Evolutionary conservation across 2,888 invertebrate genomes (phyloP), one percentile per base, ranked within the genome.

Genomic region (Hirtodrosophila alboralis): DNA sequence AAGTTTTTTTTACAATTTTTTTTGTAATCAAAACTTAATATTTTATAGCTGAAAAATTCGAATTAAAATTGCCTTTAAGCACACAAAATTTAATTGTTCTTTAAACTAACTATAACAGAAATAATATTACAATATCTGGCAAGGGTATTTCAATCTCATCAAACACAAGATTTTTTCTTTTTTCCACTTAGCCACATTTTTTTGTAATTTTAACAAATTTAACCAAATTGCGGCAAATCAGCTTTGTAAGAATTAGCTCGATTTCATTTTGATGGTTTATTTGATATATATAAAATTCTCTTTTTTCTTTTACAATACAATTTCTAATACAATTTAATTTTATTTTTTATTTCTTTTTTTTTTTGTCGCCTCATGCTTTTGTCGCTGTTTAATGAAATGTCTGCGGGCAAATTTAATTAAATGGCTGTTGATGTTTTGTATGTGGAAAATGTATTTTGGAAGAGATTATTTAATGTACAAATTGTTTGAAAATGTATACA

Each of bases 201-300:
- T 61, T 48, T 51, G 6, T 7, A 23, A 74, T 76, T 75, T 64
- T 33, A 41, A 54, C 52, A 59, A 78, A 74, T 77, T 76, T n/a
- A 4, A 34, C 33, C 9, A 27, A 57, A 31, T 58, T 80, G 84
- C 56, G 62, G 80, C 38, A 58, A 84, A 84, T 65, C 66, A 58
- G 74, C 69, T 80, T 80, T 66, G 70, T 49, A 30, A 37, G 76
- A 47, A 83, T 83, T 63, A 73, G 65, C 61, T 44, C 57, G 58
- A 73, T 75, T 83, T 79, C 27, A 66, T 57, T 76, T 61, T 61
- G 44, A 34, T 47, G 53, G 47, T 28, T 40, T 49, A 41, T 74
- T 45, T 30, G 30, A 10, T 8, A 38, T 49, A 23, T 8, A n/a
- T n/a, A n/a, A n/a, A n/a, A n/a, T n/a, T n/a, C n/a, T n/a, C n/a